Base-by-base conservation (phyloP, 2,113 vertebrate genomes). In the Gobiocypris rarus region DNA sequence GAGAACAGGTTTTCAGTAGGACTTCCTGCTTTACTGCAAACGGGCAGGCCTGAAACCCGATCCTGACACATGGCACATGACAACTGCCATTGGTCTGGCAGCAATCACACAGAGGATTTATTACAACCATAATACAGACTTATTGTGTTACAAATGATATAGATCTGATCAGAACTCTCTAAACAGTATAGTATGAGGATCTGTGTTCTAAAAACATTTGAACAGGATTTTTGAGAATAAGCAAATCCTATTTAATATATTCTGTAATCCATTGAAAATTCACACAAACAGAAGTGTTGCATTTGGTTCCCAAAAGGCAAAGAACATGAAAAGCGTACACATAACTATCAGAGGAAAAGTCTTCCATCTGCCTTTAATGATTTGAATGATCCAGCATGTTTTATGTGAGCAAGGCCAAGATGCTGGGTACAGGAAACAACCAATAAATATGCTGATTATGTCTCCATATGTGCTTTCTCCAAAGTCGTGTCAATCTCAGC, bases 141-240 rank as follows among this genome's bases (percentile, higher is more conserved):
- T 86, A 91, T 93, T 89, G n/a, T 58, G 86, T 94, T 87, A 91
- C 89, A 86, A 24, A 83, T 61, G 2, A 78, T 82, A 41, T 58
- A 50, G 22, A 82, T 67, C 73, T 3, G 56, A 69, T 82, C 31
- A 77, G 31, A 85, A 71, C 9, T 59, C 45, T 69, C 24, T 38
- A 38, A 79, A 45, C 28, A 41, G 14, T 19, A 38, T 38, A 78
- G 38, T 78, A 26, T 45, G n/a, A 45, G n/a, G 38, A 45, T 10
- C 54, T 14, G 52, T 43, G 13, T 43, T 26, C 19, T 24, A 76
- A 76, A 77, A 11, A 77, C 31, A 41, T 41, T 77, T 41, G 17
- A 10, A 56, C 19, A 76, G 38, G 34, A 45, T 76, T 58, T n/a
- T 43, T 4, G 22, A 38, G n/a, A 38, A 43, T 17, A 26, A 26